phyloP scores from a whole-genome alignment of 2,888 invertebrate genomes.

The Monochamus alternatus region DNA sequence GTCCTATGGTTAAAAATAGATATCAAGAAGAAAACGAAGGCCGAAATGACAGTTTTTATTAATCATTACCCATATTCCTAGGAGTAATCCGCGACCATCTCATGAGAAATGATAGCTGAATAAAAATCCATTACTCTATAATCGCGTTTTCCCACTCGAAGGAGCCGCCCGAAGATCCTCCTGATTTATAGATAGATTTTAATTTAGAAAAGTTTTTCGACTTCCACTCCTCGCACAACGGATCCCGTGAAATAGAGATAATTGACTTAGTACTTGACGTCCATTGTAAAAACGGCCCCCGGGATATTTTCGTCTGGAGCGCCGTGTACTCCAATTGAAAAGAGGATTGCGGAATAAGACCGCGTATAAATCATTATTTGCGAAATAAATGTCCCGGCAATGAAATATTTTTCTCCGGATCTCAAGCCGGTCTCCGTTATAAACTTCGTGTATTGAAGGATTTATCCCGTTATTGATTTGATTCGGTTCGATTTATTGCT shows the following conservation, averaged over 20 bases:
- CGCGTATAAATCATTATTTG: slow-evolving; percentile 33
- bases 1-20: too few species aligned
- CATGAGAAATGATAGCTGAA: neutral
- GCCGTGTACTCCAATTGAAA: slow-evolving; percentile 24
- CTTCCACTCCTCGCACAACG: neutral
- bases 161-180: neutral
- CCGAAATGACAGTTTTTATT: too few species aligned
- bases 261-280: slow-evolving; percentile 32
- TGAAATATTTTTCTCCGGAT: slow-evolving; percentile 21
- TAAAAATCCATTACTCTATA: neutral
- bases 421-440: slow-evolving; percentile 8
- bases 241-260: slow-evolving; percentile 29
- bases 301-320: slow-evolving; percentile 6
- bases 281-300: slow-evolving; percentile 31
- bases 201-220: slow-evolving; percentile 1
- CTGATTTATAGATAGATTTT: slow-evolving; percentile 4
- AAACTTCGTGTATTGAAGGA: slow-evolving; percentile 16
- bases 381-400: slow-evolving; percentile 29
- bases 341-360: slow-evolving; percentile 20
- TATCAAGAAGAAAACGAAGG: too few species aligned
- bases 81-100: neutral
- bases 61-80: too few species aligned
- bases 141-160: neutral
- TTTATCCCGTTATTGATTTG: slow-evolving; percentile 10
- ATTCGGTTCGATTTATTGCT: slow-evolving; percentile 18